Evolutionary conservation across 2,797 vertebrate species (phyloP).

Genomic region (Hylomyscus alleni): DNA sequence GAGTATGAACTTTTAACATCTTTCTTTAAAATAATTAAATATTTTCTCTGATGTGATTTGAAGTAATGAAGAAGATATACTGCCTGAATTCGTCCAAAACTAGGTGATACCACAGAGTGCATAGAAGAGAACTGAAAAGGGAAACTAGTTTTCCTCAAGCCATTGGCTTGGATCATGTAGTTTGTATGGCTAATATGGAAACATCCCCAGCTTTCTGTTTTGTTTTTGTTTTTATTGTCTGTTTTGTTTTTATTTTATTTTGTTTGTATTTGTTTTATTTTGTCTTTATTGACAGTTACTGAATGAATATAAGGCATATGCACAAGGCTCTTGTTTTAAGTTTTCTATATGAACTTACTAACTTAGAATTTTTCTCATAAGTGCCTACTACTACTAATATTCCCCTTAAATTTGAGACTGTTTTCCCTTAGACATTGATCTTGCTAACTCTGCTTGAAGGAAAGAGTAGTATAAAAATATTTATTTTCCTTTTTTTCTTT

Average conservation of each 20-base stretch:
- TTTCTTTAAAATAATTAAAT: neutral
- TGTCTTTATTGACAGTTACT: neutral
- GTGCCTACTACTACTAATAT: slow-evolving; percentile 37
- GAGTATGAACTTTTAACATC: neutral
- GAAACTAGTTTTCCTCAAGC: slow-evolving; percentile 28
- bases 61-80: slow-evolving; percentile 32
- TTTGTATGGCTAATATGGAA: slow-evolving; percentile 19
- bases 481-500: slow-evolving; percentile 34
- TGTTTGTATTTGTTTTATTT: no score
- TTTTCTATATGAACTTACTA: neutral
- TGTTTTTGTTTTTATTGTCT: no score
- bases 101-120: neutral
- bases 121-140: slow-evolving; percentile 3
- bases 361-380: neutral
- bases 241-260: no score
- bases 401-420: slow-evolving; percentile 24
- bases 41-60: neutral
- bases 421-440: neutral
- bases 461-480: neutral
- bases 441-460: neutral
- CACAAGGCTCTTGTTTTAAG: neutral
- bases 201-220: neutral
- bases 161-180: slow-evolving; percentile 30
- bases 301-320: neutral
- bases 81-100: slow-evolving; percentile 30